These are phyloP conservation scores for Argyresthia goedartella DNA, from an alignment of 2,888 invertebrate species.

Conservation along the genomic window DNA sequence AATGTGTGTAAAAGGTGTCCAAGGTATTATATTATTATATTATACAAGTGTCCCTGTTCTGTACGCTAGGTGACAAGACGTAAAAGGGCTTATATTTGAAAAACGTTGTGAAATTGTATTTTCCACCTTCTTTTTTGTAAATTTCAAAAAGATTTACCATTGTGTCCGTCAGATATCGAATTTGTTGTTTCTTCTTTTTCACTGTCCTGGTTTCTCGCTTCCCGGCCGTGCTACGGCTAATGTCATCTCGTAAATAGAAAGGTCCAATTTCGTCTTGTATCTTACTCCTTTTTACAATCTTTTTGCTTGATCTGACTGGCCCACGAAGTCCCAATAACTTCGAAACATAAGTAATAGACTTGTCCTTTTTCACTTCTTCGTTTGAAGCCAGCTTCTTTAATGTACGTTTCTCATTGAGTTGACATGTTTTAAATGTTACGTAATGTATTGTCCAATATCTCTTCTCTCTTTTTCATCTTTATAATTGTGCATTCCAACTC, in stretches of 20 bases:
- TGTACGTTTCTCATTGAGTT: too few relatives aligned
- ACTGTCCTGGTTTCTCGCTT: conserved; percentile 11
- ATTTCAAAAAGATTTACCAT: conserved; percentile 10
- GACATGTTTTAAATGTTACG: not conserved
- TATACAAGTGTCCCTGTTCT: conserved; percentile 11
- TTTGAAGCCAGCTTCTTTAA: too few relatives aligned
- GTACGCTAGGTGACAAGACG: conserved; percentile 8
- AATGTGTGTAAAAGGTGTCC: too few relatives aligned
- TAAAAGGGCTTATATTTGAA: conserved; percentile 14
- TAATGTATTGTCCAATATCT: not conserved
- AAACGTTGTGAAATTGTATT: conserved; percentile 12
- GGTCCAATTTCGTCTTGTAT: conserved; percentile 10
- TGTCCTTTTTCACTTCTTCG: too few relatives aligned
- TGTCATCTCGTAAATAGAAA: conserved; percentile 13
- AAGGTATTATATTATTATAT: conserved; percentile 11
- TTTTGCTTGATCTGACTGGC: not conserved
- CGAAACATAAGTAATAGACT: not conserved
- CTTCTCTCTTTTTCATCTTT: not conserved
- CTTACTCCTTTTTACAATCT: not conserved
- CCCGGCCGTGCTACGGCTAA: conserved; percentile 12
- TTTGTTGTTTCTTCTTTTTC: conserved; percentile 12
- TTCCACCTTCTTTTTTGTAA: conserved; percentile 14
- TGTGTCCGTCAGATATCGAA: conserved; percentile 11
- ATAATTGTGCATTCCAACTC: not conserved
- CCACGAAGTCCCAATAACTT: not conserved